Evolutionary conservation across 2,797 vertebrate genomes (phyloP).

Genomic region (Oryzias dopingdopingensis): DNA sequence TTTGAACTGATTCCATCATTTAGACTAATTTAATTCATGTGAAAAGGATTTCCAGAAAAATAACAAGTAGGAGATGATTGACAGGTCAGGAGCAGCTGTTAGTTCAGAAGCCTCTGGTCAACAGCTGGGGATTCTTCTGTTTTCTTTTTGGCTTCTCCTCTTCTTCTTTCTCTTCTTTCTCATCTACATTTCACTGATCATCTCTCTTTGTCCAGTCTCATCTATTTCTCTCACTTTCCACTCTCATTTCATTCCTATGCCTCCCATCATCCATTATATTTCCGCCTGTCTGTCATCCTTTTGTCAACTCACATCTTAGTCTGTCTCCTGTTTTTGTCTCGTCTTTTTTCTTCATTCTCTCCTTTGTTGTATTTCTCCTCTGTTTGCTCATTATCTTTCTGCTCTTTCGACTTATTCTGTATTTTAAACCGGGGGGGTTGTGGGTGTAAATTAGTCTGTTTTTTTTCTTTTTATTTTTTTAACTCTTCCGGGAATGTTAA

Average conservation of each 20-base stretch:
- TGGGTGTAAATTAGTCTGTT: constrained; percentile 14
- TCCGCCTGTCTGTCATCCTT: not conserved
- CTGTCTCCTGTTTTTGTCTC: not conserved
- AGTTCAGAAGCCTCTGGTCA: constrained; percentile 46
- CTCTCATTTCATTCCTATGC: not conserved
- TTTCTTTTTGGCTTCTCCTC: not conserved
- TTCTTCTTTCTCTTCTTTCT: not conserved
- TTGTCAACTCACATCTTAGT: not conserved
- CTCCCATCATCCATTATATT: not conserved
- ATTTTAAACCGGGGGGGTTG: not conserved
- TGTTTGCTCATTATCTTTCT: accelerated
- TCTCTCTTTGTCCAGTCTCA: not conserved
- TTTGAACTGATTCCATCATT: not conserved
- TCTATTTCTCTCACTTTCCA: not conserved
- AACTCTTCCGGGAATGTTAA: constrained; percentile 23
- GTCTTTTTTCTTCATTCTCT: not conserved
- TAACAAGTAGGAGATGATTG: constrained; percentile 48
- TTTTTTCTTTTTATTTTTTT: not conserved
- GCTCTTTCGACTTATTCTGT: not conserved
- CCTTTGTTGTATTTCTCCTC: not conserved
- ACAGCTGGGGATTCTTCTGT: constrained; percentile 59
- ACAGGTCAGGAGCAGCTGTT: constrained; percentile 60
- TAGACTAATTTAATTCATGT: constrained; percentile 6
- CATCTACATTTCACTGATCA: not conserved
- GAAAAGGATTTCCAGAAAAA: constrained; percentile 16